Evolutionary conservation across 2,888 invertebrate genomes (phyloP), one percentile per base, ranked within the genome.

Genomic region (Myathropa florea): DNA sequence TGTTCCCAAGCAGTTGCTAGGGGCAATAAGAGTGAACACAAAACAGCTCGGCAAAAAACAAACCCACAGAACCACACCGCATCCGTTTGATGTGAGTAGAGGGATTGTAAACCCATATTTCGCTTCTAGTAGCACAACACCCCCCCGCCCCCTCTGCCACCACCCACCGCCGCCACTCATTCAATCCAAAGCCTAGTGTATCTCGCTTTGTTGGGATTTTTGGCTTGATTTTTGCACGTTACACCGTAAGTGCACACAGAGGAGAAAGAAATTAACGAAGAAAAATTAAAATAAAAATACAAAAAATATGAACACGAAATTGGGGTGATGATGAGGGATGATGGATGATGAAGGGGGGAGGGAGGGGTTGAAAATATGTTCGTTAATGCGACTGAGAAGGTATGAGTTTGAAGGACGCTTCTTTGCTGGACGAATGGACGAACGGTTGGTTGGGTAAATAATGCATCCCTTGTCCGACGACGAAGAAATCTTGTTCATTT

Each of bases 391-490:
- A 18, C 53, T 10, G 24, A 24, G 9, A 67, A 57, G 77, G 70
- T 71, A 77, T 82, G 83, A 78, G 67, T 64, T 78, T 83, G 78
- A 83, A 83, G 78, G 83, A 83, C 77, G 78, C 46, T 18, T 46
- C 46, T 65, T 73, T 72, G 83, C 78, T 73, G 83, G 83, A 81
- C 75, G 75, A 80, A 80, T 80, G 71, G 67, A 55, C 76, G 53
- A 33, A 33, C 12, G 82, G 77, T 77, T 72, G 77, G 82, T 64
- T 83, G 77, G 65, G 61, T 83, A 18, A 67, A 77, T 77, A 83
- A 83, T 83, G 77, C 77, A 83, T 83, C 71, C 67, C 77, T 77
- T 83, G 77, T 67, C 82, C 77, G 61, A 82, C 65, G 75, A 59
- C 14, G 64, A 76, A 73, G 61, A 60, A 26, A 46, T 18, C 18